A percentile compares a stretch with the other conserved stretches of the same genome.
Evolutionary conservation across 92 coral and sea anemone species (phyloP).

Genomic region (Pocillopora meandrina): DNA sequence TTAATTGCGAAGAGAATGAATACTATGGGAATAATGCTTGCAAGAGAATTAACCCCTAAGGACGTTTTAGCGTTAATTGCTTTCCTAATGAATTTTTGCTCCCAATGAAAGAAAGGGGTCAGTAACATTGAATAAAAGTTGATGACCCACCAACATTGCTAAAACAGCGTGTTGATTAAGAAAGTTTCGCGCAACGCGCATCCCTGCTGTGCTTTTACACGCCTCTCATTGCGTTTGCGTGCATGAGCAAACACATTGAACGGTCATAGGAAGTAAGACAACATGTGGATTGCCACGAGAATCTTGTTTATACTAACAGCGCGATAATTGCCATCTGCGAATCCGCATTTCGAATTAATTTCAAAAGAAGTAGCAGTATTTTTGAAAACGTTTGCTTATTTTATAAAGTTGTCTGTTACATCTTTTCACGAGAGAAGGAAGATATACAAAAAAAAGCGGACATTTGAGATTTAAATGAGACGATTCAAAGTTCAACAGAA

Average conservation of each 20-base stretch:
- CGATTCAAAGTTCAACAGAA: neutral
- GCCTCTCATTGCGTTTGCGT: constrained; percentile 21
- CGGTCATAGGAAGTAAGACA: neutral
- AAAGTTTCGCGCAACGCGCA: constrained; percentile 17
- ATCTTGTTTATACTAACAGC: constrained; percentile 5
- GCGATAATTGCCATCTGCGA: neutral
- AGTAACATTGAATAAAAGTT: constrained; percentile 29
- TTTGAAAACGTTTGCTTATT: no score
- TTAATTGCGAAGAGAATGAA: constrained; percentile 89
- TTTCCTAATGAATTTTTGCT: constrained; percentile 71
- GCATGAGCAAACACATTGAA: neutral
- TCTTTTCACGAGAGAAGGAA: neutral
- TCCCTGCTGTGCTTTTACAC: constrained; percentile 26
- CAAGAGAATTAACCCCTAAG: constrained; percentile 82
- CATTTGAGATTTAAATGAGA: neutral
- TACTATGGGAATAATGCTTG: constrained; percentile 84
- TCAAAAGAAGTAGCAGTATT: neutral
- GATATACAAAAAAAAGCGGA: no score
- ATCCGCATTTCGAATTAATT: neutral
- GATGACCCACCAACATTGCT: constrained; percentile 1
- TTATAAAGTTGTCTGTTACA: neutral
- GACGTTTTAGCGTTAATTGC: constrained; percentile 76
- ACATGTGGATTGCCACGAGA: neutral
- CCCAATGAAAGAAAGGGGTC: constrained; percentile 45
- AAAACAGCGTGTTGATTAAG: constrained; percentile 33